phyloP scores from a whole-genome alignment of 2,113 vertebrate genomes.

The Bos javanicus region DNA sequence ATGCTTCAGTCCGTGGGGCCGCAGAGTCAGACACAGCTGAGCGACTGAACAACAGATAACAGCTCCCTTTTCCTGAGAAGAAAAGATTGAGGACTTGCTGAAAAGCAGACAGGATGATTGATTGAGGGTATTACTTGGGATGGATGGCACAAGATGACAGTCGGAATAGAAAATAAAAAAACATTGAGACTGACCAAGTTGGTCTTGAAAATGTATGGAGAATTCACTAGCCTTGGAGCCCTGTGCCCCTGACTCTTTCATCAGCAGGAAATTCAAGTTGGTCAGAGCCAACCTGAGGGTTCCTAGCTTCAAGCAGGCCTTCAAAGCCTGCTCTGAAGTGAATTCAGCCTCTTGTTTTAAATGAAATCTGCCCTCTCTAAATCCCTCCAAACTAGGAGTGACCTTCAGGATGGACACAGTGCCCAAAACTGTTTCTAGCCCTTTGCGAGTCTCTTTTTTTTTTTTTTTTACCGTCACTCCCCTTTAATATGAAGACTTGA shows the following conservation, averaged over 20 bases:
- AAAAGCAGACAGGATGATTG: not conserved
- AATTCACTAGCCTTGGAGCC: not conserved
- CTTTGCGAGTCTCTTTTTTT: not conserved
- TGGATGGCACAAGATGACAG: not conserved
- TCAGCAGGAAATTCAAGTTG: no score
- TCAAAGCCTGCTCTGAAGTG: not conserved
- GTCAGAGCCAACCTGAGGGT: not conserved
- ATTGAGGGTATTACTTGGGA: not conserved
- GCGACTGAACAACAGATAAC: not conserved
- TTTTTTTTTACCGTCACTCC: not conserved
- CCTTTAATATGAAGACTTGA: not conserved
- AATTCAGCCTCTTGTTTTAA: not conserved
- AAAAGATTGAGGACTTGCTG: not conserved
- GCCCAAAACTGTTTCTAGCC: not conserved
- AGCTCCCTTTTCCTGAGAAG: not conserved
- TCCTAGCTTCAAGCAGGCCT: not conserved
- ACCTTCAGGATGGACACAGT: not conserved
- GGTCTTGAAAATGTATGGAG: not conserved
- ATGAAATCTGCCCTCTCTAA: not conserved
- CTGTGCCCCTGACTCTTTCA: not conserved
- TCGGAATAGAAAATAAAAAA: not conserved
- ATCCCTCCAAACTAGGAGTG: not conserved
- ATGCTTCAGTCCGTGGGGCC: not conserved
- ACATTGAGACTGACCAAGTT: not conserved
- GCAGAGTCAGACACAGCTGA: not conserved